Conservation (phyloP, 2,888 invertebrate genomes). For the Actias luna region DNA sequence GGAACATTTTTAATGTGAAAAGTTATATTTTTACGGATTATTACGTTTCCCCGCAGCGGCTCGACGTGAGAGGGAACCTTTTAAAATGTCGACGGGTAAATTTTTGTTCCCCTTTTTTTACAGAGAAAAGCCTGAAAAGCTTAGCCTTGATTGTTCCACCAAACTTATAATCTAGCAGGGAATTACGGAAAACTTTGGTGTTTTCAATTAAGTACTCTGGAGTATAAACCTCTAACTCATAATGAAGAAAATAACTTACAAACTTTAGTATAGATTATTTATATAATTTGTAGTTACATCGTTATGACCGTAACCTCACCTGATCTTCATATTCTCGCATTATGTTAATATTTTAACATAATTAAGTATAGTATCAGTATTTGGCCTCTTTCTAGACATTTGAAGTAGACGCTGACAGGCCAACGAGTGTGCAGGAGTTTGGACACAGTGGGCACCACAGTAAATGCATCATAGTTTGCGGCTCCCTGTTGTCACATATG, state of each 20-base stretch:
- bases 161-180: not conserved
- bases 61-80: not conserved
- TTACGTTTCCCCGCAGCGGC: not conserved
- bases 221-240: not conserved
- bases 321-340: not conserved
- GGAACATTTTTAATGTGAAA: slow-evolving; percentile 1
- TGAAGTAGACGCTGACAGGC: no score
- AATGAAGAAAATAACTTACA: no score
- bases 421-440: no score
- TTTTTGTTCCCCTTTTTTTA: not conserved
- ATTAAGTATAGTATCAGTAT: no score
- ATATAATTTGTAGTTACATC: no score
- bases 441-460: no score
- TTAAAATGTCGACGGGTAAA: not conserved
- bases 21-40: slow-evolving; percentile 4
- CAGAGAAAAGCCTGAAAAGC: not conserved
- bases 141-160: not conserved
- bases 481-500: no score
- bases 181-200: not conserved
- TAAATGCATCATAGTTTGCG: no score
- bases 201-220: not conserved
- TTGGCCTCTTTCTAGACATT: no score
- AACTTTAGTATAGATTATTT: no score
- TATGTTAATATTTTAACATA: no score
- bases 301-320: not conserved